Conservation (phyloP, 2,797 vertebrate species). For the Circus cinereus region DNA sequence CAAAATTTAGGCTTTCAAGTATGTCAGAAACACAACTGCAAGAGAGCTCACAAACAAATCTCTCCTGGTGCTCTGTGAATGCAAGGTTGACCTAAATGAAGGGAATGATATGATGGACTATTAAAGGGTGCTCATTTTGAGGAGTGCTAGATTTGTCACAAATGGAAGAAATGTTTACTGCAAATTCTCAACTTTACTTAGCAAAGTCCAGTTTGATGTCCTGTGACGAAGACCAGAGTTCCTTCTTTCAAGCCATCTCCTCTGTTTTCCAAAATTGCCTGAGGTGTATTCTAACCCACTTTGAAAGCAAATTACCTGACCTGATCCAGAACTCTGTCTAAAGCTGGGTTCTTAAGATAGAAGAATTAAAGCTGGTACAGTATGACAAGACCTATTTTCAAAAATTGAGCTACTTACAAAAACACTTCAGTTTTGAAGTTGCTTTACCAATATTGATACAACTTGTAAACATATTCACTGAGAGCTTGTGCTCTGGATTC, state of each 20-base stretch:
- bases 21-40: not conserved
- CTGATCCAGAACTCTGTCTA: not conserved
- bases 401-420: not conserved
- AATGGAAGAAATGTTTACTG: not conserved
- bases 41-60: not conserved
- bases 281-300: not conserved
- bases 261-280: not conserved
- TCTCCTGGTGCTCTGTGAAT: not conserved
- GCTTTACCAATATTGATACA: not conserved
- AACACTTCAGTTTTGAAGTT: not conserved
- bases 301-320: not conserved
- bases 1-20: not conserved
- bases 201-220: not conserved
- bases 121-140: not conserved
- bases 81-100: not conserved
- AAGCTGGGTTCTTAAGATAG: not conserved
- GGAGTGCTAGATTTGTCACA: not conserved
- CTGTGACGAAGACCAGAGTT: not conserved
- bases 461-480: constrained; percentile 9
- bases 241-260: not conserved
- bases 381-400: not conserved
- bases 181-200: not conserved
- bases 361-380: not conserved
- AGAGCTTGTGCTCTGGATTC: not conserved
- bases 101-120: not conserved